Base-by-base conservation (phyloP, 1,140 invertebrate species). In the Macrobrachium nipponense region DNA sequence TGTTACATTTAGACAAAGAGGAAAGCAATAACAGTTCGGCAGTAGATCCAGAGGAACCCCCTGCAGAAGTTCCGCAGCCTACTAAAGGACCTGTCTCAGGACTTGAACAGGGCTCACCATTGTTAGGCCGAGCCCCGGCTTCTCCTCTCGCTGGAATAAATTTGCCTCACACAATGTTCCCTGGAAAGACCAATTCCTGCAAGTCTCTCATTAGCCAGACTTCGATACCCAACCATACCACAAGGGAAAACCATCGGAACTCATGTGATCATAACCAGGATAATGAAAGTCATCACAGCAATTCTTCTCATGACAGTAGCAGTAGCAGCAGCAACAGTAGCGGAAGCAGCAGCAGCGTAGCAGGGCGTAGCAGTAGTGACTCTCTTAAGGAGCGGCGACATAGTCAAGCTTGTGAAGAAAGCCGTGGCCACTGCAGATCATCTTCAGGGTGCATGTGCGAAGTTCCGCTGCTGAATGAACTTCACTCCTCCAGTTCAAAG, bases 1-100 rank as follows among this genome's bases (percentile, higher is more conserved):
- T 89, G 7, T 64, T 89, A 58, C 82, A 89, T 43, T 78, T 89
- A 64, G 88, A 89, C 70, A 87, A 85, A 18, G 84, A 88, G 61
- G 76, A 79, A 27, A 80, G 51, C 12, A 80, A 23, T 27, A 73
- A 77, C 8, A 60, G 64, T 5, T 15, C 64, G 7, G 14, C 64
- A 15, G 66, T 62, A n/a, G 68, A 75, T 5, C 60, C 68, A 68
- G 10, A 43, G 43, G 18, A 61, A 23, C 60, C 68, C 27, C 27
- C n/a, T 7, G 17, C 23, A 0, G 59, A 62, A 17, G 61, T 51
- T 20, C 77, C 84, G 18, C 84, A 80, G 68, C 58, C 68, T 17
- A 36, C 51, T 23, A 86, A 86, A 66, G 23, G 14, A 23, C 36
- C 68, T 36, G 44, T 73, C 36, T 18, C 72, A 18, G n/a, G 68